These are phyloP conservation scores for Drosophila macrospina DNA, from an alignment of 2,888 invertebrate species.

Conservation along the genomic window DNA sequence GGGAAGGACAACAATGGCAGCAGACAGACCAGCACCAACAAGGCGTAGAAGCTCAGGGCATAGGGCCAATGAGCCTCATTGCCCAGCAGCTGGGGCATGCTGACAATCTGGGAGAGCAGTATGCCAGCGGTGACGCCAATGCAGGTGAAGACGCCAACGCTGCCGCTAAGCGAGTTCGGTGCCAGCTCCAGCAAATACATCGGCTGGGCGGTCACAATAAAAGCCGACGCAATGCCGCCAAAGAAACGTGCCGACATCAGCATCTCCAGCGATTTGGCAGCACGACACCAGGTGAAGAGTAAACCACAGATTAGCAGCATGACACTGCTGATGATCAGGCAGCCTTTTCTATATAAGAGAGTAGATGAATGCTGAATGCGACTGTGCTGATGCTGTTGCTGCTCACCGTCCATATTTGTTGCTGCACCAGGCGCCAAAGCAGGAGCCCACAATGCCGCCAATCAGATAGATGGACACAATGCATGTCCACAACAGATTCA, in stretches of 20 bases:
- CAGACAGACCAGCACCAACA: conserved; percentile 89
- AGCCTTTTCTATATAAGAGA: conserved; percentile 85
- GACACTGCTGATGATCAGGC: conserved; percentile 89
- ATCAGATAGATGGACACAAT: conserved; percentile 95
- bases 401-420: conserved; percentile 89
- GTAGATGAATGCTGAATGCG: no score
- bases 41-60: conserved; percentile 89
- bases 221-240: conserved; percentile 91
- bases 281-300: conserved; percentile 89
- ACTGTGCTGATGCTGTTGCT: no score
- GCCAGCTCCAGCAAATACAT: conserved; percentile 96
- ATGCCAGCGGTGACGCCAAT: conserved; percentile 83
- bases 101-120: conserved; percentile 81
- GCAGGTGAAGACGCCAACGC: conserved; percentile 92
- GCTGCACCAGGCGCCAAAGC: conserved; percentile 91
- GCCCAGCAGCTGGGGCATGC: conserved; percentile 84
- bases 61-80: conserved; percentile 90
- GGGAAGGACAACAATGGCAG: conserved; percentile 89
- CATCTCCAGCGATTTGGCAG: conserved; percentile 90
- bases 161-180: conserved; percentile 90
- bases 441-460: conserved; percentile 94
- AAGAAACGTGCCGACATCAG: conserved; percentile 91
- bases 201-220: conserved; percentile 93
- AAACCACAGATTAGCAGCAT: conserved; percentile 89
- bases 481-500: conserved; percentile 91